Evolutionary conservation across 2,888 invertebrate genomes (phyloP).

Genomic region (Chrysotoxum bicinctum): DNA sequence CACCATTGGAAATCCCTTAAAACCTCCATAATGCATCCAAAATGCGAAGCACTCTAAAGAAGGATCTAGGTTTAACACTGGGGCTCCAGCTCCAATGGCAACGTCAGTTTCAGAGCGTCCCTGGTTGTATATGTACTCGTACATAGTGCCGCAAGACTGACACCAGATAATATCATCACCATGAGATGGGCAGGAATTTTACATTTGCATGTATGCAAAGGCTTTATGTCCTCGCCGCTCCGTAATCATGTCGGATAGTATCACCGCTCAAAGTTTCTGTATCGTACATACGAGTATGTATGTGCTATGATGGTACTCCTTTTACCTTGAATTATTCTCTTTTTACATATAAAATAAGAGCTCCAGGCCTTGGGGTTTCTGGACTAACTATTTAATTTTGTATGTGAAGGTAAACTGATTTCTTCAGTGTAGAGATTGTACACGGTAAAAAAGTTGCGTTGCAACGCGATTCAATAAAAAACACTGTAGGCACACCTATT

Average conservation of each 20-base stretch:
- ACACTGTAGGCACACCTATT: too few species aligned
- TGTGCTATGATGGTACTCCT: neutral
- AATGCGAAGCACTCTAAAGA: constrained; percentile 37
- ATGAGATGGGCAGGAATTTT: constrained; percentile 24
- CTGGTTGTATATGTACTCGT: neutral
- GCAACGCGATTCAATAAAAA: too few species aligned
- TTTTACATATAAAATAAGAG: constrained; percentile 61
- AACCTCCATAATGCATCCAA: constrained; percentile 33
- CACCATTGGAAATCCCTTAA: constrained; percentile 42
- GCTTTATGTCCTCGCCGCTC: neutral
- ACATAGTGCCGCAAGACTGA: constrained; percentile 19
- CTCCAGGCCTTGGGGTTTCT: neutral
- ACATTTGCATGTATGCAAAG: constrained; percentile 35
- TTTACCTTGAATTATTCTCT: constrained; percentile 63
- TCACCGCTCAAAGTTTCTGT: neutral
- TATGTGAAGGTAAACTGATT: constrained; percentile 8
- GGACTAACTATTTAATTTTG: constrained; percentile 7
- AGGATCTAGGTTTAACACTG: constrained; percentile 5
- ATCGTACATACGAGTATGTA: neutral
- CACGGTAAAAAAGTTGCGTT: too few species aligned
- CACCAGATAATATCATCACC: constrained; percentile 46
- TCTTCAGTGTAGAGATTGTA: neutral
- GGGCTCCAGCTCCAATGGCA: neutral
- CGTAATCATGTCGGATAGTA: neutral
- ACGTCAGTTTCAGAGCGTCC: neutral